Conservation (phyloP, 2,888 invertebrate species). For the Amorpha juglandis region DNA sequence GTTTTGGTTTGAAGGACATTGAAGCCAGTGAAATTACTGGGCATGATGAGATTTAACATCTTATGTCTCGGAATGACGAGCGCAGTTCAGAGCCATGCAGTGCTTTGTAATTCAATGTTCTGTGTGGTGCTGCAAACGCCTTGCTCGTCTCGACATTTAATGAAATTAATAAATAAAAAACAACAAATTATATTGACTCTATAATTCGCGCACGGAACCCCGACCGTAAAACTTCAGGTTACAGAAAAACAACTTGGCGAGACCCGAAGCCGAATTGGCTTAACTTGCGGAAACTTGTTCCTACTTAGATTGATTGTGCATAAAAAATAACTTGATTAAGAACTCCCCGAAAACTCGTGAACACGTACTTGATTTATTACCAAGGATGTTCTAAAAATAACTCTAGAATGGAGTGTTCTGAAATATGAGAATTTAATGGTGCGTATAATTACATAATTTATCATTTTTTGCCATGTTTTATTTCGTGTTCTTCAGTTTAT, state of each 20-base stretch:
- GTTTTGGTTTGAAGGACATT: too few species aligned
- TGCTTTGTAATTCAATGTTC: too few species aligned
- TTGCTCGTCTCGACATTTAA: background rate
- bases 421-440: background rate
- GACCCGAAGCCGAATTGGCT: background rate
- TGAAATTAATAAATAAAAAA: background rate
- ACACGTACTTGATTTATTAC: background rate
- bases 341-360: background rate
- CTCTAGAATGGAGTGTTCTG: too few species aligned
- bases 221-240: background rate
- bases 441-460: background rate
- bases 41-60: too few species aligned
- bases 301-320: slow-evolving; percentile 15
- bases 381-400: background rate
- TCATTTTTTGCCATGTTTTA: background rate
- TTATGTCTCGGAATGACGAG: too few species aligned
- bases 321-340: slow-evolving; percentile 15
- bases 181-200: background rate
- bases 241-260: background rate
- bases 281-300: slow-evolving; percentile 2
- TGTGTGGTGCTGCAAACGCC: too few species aligned
- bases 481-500: too few species aligned
- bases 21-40: too few species aligned
- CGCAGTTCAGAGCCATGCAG: too few species aligned
- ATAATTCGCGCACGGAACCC: background rate